phyloP scores from a whole-genome alignment of 2,797 vertebrate species.

The Rhincodon typus region DNA sequence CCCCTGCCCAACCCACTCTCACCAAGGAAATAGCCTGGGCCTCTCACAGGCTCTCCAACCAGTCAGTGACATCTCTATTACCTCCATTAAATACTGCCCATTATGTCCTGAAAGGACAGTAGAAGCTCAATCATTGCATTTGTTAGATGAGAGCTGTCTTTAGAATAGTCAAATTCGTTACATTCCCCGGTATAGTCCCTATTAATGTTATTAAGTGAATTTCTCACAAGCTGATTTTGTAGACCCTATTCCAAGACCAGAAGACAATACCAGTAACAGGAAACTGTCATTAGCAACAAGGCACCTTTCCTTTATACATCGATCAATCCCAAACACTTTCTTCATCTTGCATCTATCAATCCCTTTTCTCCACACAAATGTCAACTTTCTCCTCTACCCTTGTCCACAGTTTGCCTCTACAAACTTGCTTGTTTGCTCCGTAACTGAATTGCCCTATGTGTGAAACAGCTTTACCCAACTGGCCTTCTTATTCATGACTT shows the following conservation, averaged over 20 bases:
- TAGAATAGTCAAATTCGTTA: no score
- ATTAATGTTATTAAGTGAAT: not conserved
- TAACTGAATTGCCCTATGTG: not conserved
- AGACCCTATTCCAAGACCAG: no score
- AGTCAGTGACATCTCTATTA: no score
- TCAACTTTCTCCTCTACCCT: not conserved
- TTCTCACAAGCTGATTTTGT: not conserved
- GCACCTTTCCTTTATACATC: not conserved
- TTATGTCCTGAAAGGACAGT: no score
- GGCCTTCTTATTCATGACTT: not conserved
- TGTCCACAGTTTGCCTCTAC: not conserved
- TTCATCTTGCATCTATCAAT: not conserved
- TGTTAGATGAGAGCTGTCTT: no score
- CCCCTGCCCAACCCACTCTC: no score
- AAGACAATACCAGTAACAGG: not conserved
- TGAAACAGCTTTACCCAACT: not conserved
- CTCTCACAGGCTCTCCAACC: no score
- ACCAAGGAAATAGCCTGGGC: no score
- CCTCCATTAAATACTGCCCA: no score
- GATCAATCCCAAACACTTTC: not conserved
- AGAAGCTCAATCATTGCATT: no score
- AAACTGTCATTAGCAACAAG: not conserved
- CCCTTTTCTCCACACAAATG: not conserved
- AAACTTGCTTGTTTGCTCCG: not conserved
- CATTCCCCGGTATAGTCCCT: not conserved